A percentile compares a stretch with the other conserved stretches of the same genome.
phyloP scores from a whole-genome alignment of 2,113 vertebrate genomes.

The Amphiprion percula region DNA sequence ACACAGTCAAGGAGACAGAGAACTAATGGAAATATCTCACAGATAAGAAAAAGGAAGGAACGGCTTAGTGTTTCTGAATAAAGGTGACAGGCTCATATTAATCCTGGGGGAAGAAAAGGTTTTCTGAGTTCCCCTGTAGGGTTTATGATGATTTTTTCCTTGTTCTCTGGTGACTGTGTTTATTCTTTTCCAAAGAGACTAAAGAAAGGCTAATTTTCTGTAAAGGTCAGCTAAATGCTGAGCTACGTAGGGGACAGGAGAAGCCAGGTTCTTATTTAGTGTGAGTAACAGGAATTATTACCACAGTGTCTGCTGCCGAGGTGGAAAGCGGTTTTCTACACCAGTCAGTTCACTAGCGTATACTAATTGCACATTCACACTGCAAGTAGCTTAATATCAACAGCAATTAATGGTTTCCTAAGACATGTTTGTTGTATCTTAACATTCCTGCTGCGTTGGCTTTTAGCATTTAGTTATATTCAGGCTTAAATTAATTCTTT shows the following conservation, averaged over 20 bases:
- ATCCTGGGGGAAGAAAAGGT: slow-evolving; percentile 24
- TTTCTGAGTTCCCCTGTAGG: slow-evolving; percentile 26
- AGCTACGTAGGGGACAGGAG: background rate
- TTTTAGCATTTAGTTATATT: slow-evolving; percentile 9
- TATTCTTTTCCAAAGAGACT: slow-evolving; percentile 24
- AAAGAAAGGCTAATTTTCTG: slow-evolving; percentile 15
- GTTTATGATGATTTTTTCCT: slow-evolving; percentile 34
- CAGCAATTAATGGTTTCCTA: slow-evolving; percentile 31
- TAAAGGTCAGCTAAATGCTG: slow-evolving; percentile 32
- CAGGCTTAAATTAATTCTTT: background rate
- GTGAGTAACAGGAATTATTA: slow-evolving; percentile 21
- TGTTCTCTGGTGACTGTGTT: slow-evolving; percentile 27
- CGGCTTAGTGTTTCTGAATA: slow-evolving; percentile 21
- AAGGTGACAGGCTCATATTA: slow-evolving; percentile 49
- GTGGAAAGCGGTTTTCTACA: slow-evolving; percentile 21
- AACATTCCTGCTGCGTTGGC: slow-evolving; percentile 19
- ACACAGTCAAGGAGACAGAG: slow-evolving; percentile 29
- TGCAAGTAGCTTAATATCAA: slow-evolving; percentile 21
- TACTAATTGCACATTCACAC: slow-evolving; percentile 31
- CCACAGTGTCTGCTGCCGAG: slow-evolving; percentile 8
- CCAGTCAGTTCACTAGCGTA: slow-evolving; percentile 4
- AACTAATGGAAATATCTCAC: slow-evolving; percentile 42
- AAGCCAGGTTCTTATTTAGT: slow-evolving; percentile 9
- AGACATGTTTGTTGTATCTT: slow-evolving; percentile 24
- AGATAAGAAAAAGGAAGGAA: slow-evolving; percentile 29